Evolutionary conservation across 37 sponge, comb jelly and placozoan species (phyloP), one percentile per base, ranked within the genome.

Genomic region (Chondrilla cf. caribensis): DNA sequence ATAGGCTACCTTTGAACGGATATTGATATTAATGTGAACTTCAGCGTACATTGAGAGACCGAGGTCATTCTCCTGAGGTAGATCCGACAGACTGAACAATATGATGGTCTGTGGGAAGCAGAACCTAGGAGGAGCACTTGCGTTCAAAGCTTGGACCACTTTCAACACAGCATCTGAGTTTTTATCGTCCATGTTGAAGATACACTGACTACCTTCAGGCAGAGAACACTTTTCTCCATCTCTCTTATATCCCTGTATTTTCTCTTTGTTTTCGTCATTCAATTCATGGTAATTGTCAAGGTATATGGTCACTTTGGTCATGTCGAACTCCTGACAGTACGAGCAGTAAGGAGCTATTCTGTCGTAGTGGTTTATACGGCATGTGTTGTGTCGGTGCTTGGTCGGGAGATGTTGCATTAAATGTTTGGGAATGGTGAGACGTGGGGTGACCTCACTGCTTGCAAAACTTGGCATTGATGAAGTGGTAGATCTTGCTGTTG

Each of bases 101-200:
- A 73, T 73, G 8, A 73, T 73, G 19, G 76, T 3, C 76, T 73
- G 76, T 2, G 76, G 76, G 44, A 73, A 73, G 76, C 76, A 73
- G 41, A 36, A 73, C 25, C 76, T 32, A 2, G 44, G 44, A 24
- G 76, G 76, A 3, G 31, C 44, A 31, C 36, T 73, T 2, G 76
- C 11, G 43, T 37, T 24, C 0, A 73, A 25, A 6, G 9, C 76
- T 7, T 73, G 76, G 18, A 73, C 44, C 24, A 73, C 76, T 43
- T 73, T 73, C n/a, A 73, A 11, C 22, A 73, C 76, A 40, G 76
- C 76, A 24, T 73, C 76, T 3, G 43, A 38, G 43, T 19, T 40
- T 1, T 73, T 73, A 21, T n/a, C 41, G n/a, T 42, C 44, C 24
- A 19, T 39, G 31, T 19, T 73, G 41, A 43, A 42, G 76, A n/a